phyloP scores from a whole-genome alignment of 2,797 vertebrate species.

The Heteromormyrus szaboi region DNA sequence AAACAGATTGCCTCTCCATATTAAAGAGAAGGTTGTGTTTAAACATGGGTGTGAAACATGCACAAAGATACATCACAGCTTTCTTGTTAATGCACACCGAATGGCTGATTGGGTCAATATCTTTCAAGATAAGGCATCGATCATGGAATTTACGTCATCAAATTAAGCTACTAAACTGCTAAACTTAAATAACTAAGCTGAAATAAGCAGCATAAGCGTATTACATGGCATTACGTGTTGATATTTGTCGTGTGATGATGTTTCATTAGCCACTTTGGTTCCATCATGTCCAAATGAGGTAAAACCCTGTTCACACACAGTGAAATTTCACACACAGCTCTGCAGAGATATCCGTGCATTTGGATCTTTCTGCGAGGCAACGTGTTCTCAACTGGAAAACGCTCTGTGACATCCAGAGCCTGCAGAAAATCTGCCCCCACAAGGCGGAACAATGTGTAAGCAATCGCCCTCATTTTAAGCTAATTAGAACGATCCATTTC shows the following conservation, averaged over 20 bases:
- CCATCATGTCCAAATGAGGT: constrained; percentile 26
- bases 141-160: not conserved
- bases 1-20: constrained; percentile 50
- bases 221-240: not conserved
- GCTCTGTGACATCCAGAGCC: not conserved
- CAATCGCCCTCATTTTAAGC: constrained; percentile 15
- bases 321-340: constrained; percentile 9
- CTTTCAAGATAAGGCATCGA: not conserved
- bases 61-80: not conserved
- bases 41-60: constrained; percentile 31
- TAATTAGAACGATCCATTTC: constrained; percentile 24
- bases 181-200: not conserved
- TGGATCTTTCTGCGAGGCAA: not conserved
- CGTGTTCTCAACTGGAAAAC: not conserved
- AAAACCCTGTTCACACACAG: constrained; percentile 10
- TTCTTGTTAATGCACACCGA: not conserved
- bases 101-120: not conserved
- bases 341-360: not conserved
- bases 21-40: constrained; percentile 42
- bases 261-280: not conserved
- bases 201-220: not conserved
- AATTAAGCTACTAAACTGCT: not conserved
- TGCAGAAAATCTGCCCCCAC: not conserved
- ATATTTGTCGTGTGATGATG: not conserved
- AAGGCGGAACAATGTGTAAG: constrained; percentile 10